A percentile compares a stretch with the other conserved stretches of the same genome.
Conservation (phyloP, 2,113 vertebrate genomes). For the Chloropsis hardwickii region DNA sequence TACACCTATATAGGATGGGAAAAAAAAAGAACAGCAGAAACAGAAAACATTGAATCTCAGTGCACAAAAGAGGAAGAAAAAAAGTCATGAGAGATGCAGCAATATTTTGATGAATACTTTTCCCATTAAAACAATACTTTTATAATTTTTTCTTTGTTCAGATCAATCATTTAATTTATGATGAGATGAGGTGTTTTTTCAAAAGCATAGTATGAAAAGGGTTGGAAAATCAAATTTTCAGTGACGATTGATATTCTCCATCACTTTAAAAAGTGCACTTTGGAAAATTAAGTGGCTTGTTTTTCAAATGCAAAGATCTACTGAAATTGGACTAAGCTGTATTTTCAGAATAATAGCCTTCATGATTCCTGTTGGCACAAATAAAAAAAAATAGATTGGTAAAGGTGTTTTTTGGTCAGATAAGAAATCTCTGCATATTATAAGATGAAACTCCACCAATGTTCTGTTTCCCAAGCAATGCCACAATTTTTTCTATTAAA, state of each 20-base stretch:
- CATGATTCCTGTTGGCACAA: not conserved
- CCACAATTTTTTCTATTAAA: not conserved
- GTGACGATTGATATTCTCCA: not conserved
- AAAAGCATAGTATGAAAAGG: not conserved
- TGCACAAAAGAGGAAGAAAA: not conserved
- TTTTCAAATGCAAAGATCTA: not conserved
- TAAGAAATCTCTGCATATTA: not conserved
- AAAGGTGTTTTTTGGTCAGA: not conserved
- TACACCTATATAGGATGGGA: not conserved
- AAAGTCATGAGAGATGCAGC: not conserved
- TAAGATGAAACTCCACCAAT: not conserved
- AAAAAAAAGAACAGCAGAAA: constrained; percentile 9
- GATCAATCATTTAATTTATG: not conserved
- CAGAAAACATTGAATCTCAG: not conserved
- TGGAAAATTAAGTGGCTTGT: not conserved
- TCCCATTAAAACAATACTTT: not conserved
- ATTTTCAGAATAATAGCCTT: not conserved
- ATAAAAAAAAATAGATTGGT: not conserved
- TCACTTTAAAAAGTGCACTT: not conserved
- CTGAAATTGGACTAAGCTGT: not conserved
- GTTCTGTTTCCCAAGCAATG: not conserved
- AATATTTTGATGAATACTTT: not conserved
- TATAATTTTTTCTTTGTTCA: not conserved
- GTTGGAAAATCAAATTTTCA: not conserved
- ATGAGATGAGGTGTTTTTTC: not conserved